Base-by-base conservation (phyloP, 2,113 vertebrate species). In the Mus spicilegus region DNA sequence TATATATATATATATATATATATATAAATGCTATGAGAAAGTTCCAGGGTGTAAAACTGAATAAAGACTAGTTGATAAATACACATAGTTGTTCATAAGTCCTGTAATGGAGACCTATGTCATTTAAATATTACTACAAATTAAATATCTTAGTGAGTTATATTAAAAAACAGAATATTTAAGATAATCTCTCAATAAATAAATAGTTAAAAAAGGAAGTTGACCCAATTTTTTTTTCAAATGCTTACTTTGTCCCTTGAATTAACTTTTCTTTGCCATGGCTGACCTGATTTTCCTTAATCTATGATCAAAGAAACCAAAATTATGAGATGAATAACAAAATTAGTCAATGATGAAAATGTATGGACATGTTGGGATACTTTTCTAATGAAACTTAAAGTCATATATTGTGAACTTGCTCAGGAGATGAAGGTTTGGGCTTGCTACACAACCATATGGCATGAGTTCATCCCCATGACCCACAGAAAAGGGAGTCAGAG, bases 351-450 rank as follows among this genome's bases (percentile, higher is more conserved):
- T 24, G 17, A 51, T 49, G 46, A 81, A 65, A 65, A 30, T 65
- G 4, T 84, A 39, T 80, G 20, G 58, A 42, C 12, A 42, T 39
- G 5, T 49, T 73, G 19, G 7, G 20, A 51, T 30, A 9, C 46
- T 93, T 95, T 90, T 36, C 63, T 16, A 85, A 72, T 56, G 36
- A 93, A 86, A 93, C 33, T 82, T 93, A 2, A 89, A 94, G 16
- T 67, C 2, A 77, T 51, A 78, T 30, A 12, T 54, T 16, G 30
- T 33, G 30, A 54, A 3, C 7, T 54, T 33, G 30, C 30, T 54
- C 49, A 19, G 30, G 30, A 54, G 49, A 36, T 80, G 17, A 20
- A 78, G 0, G 30, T 7, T 63, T 24, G 14, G 17, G 5, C 26
- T 30, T 51, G 26, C 28, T 26, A 51, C 22, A 49, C 14, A 54